phyloP scores from a whole-genome alignment of 2,113 vertebrate genomes.

The Arvicanthis niloticus region DNA sequence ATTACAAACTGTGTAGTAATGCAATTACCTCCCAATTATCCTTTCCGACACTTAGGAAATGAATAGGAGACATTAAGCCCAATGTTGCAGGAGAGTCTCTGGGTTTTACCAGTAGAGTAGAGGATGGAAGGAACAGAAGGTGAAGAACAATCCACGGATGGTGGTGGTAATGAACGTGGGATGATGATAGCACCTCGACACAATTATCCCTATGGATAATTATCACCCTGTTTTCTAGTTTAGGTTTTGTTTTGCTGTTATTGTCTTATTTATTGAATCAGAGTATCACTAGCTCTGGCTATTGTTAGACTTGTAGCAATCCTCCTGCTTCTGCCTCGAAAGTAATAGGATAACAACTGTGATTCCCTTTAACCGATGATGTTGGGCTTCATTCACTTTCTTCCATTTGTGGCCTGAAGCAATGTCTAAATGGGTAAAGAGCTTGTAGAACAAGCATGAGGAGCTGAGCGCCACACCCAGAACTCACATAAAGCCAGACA shows the following conservation, averaged over 20 bases:
- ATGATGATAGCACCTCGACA: background rate
- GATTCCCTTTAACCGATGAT: background rate
- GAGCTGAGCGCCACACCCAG: background rate
- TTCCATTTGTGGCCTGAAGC: background rate
- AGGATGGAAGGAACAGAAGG: background rate
- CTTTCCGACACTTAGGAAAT: slow-evolving; percentile 65
- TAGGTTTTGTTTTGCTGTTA: background rate
- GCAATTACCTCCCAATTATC: slow-evolving; percentile 81
- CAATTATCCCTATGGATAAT: background rate
- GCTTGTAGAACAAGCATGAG: background rate
- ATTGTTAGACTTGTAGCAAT: background rate
- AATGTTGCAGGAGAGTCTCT: slow-evolving; percentile 38
- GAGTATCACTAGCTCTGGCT: background rate
- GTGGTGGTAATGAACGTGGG: background rate
- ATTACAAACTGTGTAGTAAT: slow-evolving; percentile 77
- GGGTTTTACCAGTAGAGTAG: slow-evolving; percentile 26
- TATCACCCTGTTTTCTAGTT: background rate
- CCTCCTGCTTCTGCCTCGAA: background rate
- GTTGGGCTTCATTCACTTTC: background rate
- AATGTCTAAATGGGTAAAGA: background rate
- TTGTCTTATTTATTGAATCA: background rate
- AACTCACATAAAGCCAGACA: background rate
- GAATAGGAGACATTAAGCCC: slow-evolving; percentile 73
- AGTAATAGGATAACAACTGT: background rate
- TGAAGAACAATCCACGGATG: background rate